These are phyloP conservation scores for Plebejus argus DNA, from an alignment of 2,888 invertebrate genomes.

Conservation along the genomic window DNA sequence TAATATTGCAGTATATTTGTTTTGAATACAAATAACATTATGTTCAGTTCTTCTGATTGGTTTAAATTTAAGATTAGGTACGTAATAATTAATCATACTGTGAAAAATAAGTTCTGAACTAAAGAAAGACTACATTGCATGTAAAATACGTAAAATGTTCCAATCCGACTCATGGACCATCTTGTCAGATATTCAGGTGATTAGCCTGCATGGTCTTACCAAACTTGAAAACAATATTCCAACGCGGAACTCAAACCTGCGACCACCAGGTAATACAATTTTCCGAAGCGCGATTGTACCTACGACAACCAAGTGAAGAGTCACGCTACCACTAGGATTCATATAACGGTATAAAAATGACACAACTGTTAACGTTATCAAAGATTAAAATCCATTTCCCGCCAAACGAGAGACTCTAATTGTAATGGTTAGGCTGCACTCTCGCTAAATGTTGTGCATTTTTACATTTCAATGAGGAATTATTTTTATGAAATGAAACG, in stretches of 20 bases:
- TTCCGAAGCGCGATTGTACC: too few relatives aligned
- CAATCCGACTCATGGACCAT: too few relatives aligned
- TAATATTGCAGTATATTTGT: background rate
- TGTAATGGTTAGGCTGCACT: constrained; percentile 3
- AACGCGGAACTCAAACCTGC: background rate
- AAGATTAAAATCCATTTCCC: constrained; percentile 29
- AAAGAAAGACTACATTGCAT: too few relatives aligned
- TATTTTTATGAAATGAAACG: constrained; percentile 23
- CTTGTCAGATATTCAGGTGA: too few relatives aligned
- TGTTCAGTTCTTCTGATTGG: background rate
- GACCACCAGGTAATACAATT: background rate
- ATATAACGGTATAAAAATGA: background rate
- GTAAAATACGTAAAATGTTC: too few relatives aligned
- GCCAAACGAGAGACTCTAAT: constrained; percentile 15
- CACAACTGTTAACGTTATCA: constrained; percentile 18
- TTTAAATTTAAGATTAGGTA: background rate
- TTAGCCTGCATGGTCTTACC: too few relatives aligned
- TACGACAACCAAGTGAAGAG: too few relatives aligned
- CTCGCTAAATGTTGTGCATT: constrained; percentile 30
- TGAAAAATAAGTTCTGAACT: too few relatives aligned
- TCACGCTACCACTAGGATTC: background rate
- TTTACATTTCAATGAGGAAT: constrained; percentile 27
- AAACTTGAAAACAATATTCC: background rate
- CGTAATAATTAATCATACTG: too few relatives aligned
- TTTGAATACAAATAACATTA: background rate